Conservation (phyloP, 2,888 invertebrate genomes). For the Aelia acuminata region DNA sequence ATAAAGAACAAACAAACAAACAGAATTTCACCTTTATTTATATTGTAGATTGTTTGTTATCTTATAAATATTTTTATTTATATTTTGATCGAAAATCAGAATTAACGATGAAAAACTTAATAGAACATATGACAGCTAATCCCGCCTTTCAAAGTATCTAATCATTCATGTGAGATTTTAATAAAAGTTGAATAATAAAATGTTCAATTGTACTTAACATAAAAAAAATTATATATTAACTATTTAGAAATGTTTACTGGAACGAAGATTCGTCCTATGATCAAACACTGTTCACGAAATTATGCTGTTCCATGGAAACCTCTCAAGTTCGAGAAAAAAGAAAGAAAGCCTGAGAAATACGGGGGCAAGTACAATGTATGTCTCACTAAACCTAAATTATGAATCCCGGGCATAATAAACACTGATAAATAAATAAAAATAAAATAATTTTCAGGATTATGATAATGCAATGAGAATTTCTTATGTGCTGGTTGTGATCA, state of each 20-base stretch:
- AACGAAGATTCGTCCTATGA: slow-evolving; percentile 6
- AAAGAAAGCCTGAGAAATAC: slow-evolving; percentile 21
- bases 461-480: too few relatives aligned
- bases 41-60: too few relatives aligned
- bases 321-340: background rate
- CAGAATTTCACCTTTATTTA: too few relatives aligned
- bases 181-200: background rate
- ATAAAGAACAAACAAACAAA: too few relatives aligned
- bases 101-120: background rate
- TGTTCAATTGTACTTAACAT: background rate
- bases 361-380: slow-evolving; percentile 30
- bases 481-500: too few relatives aligned
- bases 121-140: background rate
- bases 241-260: background rate
- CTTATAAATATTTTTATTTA: too few relatives aligned
- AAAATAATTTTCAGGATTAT: too few relatives aligned
- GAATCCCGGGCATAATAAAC: too few relatives aligned
- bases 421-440: too few relatives aligned
- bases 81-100: background rate
- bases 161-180: background rate
- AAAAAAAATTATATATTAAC: background rate
- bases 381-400: background rate
- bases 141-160: background rate
- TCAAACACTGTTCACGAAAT: background rate
- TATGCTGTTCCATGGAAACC: background rate